Evolutionary conservation across 2,113 vertebrate species (phyloP).

Genomic region (Oxyruncus cristatus): DNA sequence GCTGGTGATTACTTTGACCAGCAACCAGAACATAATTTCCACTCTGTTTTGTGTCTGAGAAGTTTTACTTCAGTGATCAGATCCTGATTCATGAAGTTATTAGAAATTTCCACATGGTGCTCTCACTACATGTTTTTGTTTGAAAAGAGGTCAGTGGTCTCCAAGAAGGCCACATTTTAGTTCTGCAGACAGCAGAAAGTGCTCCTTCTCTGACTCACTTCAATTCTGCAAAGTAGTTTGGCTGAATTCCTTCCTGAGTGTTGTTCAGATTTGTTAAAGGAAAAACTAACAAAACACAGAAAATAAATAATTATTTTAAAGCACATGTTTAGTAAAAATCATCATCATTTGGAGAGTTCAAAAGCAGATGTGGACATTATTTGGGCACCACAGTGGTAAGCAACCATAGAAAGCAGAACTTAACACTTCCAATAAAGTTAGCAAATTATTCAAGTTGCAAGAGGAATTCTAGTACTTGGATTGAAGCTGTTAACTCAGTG

Average conservation of each 20-base stretch:
- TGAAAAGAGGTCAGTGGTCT: background rate
- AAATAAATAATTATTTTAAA: background rate
- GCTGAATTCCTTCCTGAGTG: background rate
- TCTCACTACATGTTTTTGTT: background rate
- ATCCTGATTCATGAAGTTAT: background rate
- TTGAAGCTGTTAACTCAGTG: background rate
- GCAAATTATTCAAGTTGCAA: background rate
- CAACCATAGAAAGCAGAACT: background rate
- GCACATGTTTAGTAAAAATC: background rate
- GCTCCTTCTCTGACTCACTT: background rate
- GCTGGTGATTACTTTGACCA: background rate
- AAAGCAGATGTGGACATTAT: background rate
- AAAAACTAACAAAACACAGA: background rate
- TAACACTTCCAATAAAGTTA: background rate
- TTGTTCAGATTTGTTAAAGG: background rate
- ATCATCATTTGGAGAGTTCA: background rate
- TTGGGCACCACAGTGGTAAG: background rate
- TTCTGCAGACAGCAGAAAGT: background rate
- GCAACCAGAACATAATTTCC: background rate
- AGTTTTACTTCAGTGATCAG: background rate
- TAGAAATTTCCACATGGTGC: background rate
- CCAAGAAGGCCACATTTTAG: background rate
- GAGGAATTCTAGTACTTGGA: background rate
- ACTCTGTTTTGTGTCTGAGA: background rate
- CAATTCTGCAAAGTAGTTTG: background rate